Evolutionary conservation across 2,888 invertebrate species (phyloP).

Genomic region (Phorcus lineatus): DNA sequence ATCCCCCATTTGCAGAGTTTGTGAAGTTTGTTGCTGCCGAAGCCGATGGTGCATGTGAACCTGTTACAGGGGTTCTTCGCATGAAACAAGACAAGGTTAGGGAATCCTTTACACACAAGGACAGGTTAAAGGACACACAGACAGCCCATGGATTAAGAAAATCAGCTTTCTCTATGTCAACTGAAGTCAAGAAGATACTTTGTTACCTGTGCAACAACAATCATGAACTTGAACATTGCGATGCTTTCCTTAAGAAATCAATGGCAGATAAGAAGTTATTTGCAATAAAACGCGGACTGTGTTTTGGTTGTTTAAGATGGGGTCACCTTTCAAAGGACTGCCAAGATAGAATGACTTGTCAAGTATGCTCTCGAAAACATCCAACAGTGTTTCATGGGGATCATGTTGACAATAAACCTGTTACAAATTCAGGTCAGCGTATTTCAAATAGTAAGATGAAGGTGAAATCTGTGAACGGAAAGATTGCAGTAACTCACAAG

Average conservation of each 20-base stretch:
- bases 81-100: not conserved
- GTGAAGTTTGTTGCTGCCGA: not conserved
- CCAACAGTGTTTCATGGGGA: no score
- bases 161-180: not conserved
- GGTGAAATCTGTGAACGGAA: no score
- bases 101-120: not conserved
- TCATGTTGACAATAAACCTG: no score
- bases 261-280: no score
- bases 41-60: not conserved
- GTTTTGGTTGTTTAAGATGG: no score
- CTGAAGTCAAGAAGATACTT: not conserved
- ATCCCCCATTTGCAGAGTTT: not conserved
- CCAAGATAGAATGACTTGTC: no score
- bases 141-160: not conserved
- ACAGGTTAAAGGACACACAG: not conserved
- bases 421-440: no score
- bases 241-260: not conserved
- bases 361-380: no score
- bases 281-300: no score
- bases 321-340: no score
- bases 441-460: no score
- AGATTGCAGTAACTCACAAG: no score
- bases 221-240: not conserved
- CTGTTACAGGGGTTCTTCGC: not conserved
- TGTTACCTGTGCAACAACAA: not conserved